Conservation (phyloP, 2,888 invertebrate genomes). For the Sinotaia quadrata region DNA sequence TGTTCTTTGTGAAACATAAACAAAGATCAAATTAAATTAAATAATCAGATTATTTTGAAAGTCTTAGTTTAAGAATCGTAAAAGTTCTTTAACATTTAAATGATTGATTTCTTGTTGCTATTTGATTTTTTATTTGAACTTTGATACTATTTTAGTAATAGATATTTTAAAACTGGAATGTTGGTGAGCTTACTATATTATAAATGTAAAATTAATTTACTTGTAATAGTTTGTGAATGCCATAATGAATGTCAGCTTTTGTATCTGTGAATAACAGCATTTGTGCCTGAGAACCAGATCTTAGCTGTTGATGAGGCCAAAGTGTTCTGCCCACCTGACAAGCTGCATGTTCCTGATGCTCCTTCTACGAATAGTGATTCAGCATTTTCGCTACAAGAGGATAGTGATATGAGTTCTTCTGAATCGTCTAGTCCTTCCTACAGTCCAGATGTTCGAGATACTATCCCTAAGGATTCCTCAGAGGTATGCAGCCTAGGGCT, state of each 20-base stretch:
- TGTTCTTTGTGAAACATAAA: too few species aligned
- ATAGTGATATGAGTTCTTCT: constrained; percentile 63
- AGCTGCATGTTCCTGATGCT: constrained; percentile 85
- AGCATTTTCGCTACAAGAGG: constrained; percentile 69
- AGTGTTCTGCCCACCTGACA: constrained; percentile 91
- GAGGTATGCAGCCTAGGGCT: constrained; percentile 21
- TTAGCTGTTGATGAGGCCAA: constrained; percentile 68
- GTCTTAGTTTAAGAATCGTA: too few species aligned
- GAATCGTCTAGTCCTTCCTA: constrained; percentile 60
- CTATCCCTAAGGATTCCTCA: constrained; percentile 23
- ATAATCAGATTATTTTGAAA: too few species aligned
- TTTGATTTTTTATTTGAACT: too few species aligned
- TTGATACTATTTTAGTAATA: neutral
- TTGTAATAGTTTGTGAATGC: neutral
- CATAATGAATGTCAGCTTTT: neutral
- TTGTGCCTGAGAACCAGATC: constrained; percentile 66
- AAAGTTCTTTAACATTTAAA: too few species aligned
- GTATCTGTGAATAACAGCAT: constrained; percentile 42
- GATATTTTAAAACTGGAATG: neutral
- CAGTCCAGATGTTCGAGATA: constrained; percentile 39
- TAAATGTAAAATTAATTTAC: neutral
- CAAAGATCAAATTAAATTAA: too few species aligned
- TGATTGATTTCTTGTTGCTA: too few species aligned
- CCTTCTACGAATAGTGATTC: constrained; percentile 68
- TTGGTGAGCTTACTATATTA: neutral